Evolutionary conservation across 2,113 vertebrate genomes (phyloP).

Genomic region (Coptodon bakossiorum): DNA sequence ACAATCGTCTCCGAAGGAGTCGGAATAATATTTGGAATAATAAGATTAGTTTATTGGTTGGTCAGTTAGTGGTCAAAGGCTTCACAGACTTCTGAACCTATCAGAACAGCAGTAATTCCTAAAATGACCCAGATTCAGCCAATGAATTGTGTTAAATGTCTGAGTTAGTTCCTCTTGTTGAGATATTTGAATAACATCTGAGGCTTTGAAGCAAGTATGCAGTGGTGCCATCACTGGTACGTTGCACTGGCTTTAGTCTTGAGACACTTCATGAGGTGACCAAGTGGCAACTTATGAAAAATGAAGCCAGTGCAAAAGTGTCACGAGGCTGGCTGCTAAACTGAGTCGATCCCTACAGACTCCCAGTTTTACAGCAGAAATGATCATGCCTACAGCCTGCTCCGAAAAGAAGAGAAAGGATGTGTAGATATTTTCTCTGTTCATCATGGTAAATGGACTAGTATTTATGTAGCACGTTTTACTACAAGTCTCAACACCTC

Average conservation of each 20-base stretch:
- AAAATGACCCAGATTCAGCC: background rate
- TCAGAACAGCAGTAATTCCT: background rate
- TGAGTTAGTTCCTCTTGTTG: background rate
- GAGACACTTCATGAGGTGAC: background rate
- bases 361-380: background rate
- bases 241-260: background rate
- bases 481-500: background rate
- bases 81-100: background rate
- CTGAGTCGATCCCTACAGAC: background rate
- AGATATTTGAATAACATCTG: background rate
- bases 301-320: background rate
- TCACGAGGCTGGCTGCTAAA: background rate
- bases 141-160: background rate
- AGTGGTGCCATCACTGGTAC: background rate
- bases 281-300: background rate
- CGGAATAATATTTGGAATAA: background rate
- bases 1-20: background rate
- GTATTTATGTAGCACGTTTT: background rate
- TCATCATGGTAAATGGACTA: background rate
- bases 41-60: background rate
- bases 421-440: background rate
- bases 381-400: background rate
- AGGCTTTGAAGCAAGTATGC: background rate
- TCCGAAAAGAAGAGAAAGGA: background rate
- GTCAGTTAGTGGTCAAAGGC: background rate